phyloP scores from a whole-genome alignment of 2,888 invertebrate genomes.

The Agrochola lychnidis region DNA sequence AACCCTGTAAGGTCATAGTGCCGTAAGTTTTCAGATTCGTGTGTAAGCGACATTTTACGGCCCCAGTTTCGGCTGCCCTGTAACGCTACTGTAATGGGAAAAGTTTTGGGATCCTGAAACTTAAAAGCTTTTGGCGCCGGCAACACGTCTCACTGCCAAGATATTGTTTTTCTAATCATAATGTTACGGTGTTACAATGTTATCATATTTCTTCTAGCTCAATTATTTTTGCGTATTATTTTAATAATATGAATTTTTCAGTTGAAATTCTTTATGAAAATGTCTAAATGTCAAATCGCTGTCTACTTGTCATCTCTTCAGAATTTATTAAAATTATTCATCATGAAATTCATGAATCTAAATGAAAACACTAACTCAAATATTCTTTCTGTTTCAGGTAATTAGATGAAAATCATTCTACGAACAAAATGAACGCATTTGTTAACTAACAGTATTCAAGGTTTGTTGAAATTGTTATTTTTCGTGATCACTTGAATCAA shows the following conservation, averaged over 20 bases:
- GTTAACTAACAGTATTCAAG: slow-evolving; percentile 69
- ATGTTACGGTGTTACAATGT: slow-evolving; percentile 54
- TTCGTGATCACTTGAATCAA: slow-evolving; percentile 78
- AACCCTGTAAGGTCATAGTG: slow-evolving; percentile 24
- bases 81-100: slow-evolving; percentile 73
- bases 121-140: slow-evolving; percentile 70
- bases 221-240: slow-evolving; percentile 22
- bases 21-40: slow-evolving; percentile 48
- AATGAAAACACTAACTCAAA: slow-evolving; percentile 24
- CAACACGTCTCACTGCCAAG: slow-evolving; percentile 71
- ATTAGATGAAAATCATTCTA: slow-evolving; percentile 66
- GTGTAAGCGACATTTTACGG: slow-evolving; percentile 68
- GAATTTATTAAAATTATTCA: not conserved
- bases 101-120: slow-evolving; percentile 75
- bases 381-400: slow-evolving; percentile 81
- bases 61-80: slow-evolving; percentile 66
- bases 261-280: not conserved
- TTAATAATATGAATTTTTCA: not conserved
- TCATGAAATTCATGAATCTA: not conserved
- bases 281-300: slow-evolving; percentile 32
- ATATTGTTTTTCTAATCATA: slow-evolving; percentile 74
- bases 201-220: slow-evolving; percentile 42
- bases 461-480: slow-evolving; percentile 71
- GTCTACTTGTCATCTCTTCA: slow-evolving; percentile 7
- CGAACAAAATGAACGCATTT: slow-evolving; percentile 57